These are phyloP conservation scores for Emydura subglobosa DNA, from an alignment of 2,113 vertebrate genomes.

Conservation along the genomic window DNA sequence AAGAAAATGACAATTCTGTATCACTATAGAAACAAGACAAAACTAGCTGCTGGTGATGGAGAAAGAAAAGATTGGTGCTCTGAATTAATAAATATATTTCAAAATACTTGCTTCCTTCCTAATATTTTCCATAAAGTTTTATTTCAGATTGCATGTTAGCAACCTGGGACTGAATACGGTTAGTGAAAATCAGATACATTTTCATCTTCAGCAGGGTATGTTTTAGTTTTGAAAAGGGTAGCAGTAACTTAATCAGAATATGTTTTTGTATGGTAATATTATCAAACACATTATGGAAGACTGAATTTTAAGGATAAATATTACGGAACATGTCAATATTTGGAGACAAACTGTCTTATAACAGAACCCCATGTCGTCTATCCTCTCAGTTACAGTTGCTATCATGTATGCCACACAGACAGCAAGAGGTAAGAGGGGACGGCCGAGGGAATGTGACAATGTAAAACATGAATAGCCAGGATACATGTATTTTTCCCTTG, in stretches of 20 bases:
- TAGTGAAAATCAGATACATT: neutral
- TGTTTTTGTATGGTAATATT: neutral
- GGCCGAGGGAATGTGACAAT: neutral
- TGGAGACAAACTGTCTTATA: neutral
- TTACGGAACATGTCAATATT: neutral
- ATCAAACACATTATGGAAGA: neutral
- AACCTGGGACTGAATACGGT: neutral
- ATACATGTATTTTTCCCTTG: neutral
- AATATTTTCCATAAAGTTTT: neutral
- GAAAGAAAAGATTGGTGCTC: constrained; percentile 7
- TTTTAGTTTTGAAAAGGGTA: neutral
- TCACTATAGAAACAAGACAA: neutral
- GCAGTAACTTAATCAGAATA: neutral
- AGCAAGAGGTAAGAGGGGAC: neutral
- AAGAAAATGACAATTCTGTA: neutral
- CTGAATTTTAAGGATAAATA: neutral
- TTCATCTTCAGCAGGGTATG: neutral
- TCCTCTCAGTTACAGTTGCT: neutral
- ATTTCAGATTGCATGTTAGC: neutral
- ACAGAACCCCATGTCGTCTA: neutral
- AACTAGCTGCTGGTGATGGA: neutral
- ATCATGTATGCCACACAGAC: neutral
- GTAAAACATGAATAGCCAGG: neutral
- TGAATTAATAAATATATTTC: constrained; percentile 1
- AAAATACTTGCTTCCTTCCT: neutral